Percentiles rank a stretch among this genome's conserved stretches.
phyloP scores from a whole-genome alignment of 2,113 vertebrate genomes.

The Motacilla tschutschensis region DNA sequence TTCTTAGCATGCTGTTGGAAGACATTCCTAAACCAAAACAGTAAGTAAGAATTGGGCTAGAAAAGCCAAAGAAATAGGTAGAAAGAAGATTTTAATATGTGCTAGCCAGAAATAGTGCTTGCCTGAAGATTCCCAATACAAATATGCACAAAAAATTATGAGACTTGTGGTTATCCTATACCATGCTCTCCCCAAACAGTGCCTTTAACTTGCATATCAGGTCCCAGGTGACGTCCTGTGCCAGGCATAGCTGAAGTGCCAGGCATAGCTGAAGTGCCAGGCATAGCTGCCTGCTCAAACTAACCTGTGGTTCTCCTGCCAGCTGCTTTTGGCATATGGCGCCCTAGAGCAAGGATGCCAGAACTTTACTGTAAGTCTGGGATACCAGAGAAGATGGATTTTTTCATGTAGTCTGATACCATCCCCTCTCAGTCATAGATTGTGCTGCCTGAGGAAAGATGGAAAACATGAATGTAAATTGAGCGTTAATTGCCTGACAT shows the following conservation, averaged over 20 bases:
- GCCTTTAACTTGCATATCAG: background rate
- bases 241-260: background rate
- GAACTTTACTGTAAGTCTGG: background rate
- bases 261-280: background rate
- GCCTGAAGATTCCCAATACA: background rate
- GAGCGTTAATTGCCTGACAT: background rate
- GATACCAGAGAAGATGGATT: background rate
- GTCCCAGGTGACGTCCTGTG: background rate
- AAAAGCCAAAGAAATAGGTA: background rate
- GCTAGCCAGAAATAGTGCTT: background rate
- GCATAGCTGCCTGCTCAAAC: background rate
- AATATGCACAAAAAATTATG: background rate
- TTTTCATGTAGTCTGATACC: background rate
- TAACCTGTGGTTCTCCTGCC: background rate
- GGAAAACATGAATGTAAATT: background rate
- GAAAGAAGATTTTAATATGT: background rate
- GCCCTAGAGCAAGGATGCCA: background rate
- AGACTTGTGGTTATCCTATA: background rate
- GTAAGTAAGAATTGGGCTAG: constrained; percentile 70
- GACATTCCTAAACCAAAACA: constrained; percentile 80
- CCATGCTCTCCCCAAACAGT: background rate
- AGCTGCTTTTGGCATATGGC: background rate
- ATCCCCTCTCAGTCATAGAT: background rate
- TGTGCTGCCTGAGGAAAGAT: background rate
- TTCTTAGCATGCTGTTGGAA: constrained; percentile 88